These are phyloP conservation scores for Aplysia californica DNA, from an alignment of 1,140 invertebrate genomes.

Conservation along the genomic window DNA sequence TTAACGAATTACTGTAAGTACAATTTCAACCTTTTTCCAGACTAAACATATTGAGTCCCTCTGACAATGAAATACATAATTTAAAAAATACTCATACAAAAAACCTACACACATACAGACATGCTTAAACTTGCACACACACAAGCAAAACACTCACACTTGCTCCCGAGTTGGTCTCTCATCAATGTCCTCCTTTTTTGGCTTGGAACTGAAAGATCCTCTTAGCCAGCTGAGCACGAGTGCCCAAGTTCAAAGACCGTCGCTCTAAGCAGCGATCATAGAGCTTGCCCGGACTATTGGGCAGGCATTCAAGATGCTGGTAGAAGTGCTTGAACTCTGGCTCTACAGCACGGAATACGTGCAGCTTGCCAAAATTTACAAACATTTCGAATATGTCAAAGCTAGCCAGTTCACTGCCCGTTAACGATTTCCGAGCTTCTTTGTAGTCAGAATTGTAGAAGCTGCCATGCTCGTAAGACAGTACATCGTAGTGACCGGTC, in stretches of 20 bases:
- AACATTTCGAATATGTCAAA: conserved; percentile 76
- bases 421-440: conserved; percentile 73
- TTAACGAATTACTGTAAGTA: too few relatives aligned
- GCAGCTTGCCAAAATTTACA: conserved; percentile 71
- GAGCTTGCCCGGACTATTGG: conserved; percentile 35
- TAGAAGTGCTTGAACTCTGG: conserved; percentile 76
- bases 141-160: too few relatives aligned
- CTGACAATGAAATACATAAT: too few relatives aligned
- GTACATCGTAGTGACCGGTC: conserved; percentile 83
- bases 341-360: conserved; percentile 79
- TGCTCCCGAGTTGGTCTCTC: too few relatives aligned
- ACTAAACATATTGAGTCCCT: too few relatives aligned
- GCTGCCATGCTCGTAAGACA: conserved; percentile 78
- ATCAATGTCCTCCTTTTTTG: too few relatives aligned
- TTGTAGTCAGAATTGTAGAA: conserved; percentile 88
- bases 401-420: conserved; percentile 34
- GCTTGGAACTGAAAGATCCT: conserved; percentile 59
- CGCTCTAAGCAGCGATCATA: conserved; percentile 58
- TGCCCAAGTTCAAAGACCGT: conserved; percentile 59
- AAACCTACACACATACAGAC: too few relatives aligned
- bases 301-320: conserved; percentile 65
- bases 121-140: too few relatives aligned
- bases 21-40: too few relatives aligned
- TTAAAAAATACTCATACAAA: too few relatives aligned
- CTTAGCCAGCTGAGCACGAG: conserved; percentile 64